Base-by-base conservation (phyloP, 2,113 vertebrate genomes). In the Mastomys natalensis region DNA sequence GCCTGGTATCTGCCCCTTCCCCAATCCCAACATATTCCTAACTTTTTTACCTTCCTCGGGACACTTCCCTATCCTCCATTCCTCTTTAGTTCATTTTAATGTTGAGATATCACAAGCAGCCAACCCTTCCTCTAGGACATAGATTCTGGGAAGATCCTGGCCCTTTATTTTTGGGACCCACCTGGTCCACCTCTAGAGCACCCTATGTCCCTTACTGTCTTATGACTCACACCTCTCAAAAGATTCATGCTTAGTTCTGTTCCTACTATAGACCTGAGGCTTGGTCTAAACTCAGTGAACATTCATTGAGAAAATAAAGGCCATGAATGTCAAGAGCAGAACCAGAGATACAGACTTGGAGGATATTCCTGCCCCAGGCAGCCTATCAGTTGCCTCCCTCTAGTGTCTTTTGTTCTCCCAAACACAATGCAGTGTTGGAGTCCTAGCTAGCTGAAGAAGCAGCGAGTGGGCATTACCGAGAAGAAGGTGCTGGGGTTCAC, bases 401-500 rank as follows among this genome's bases (percentile, higher is more conserved):
- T 5, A 11, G 81, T 2, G 21, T 17, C 64, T 29, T 45, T 31
- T 60, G 12, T 22, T 68, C 34, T 48, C 37, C 51, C 60, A 29
- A 22, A 16, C 31, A 37, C 2, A 29, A 43, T 19, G 45, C 31
- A 21, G 6, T 8, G 4, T 15, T 8, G 0, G 7, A 34, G 12
- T 58, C 22, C 24, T 19, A 37, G 34, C 24, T 17, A 34, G 26
- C 22, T 4, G 17, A 37, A 13, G 37, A 66, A 19, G 43, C 7
- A 12, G 26, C 13, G 26, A 2, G 43, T 0, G 1, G 29, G 12
- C 55, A 43, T 85, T 98, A 99, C 99, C 95, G 98, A 98, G 96
- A 98, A 96, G 97, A 99, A 99, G 45, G 87, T 51, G 19, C 17
- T 82, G 8, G 99, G 99, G 94, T 97, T 98, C 86, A 99, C 98